Conservation (phyloP, 2,113 vertebrate species). For the Murina feae region DNA sequence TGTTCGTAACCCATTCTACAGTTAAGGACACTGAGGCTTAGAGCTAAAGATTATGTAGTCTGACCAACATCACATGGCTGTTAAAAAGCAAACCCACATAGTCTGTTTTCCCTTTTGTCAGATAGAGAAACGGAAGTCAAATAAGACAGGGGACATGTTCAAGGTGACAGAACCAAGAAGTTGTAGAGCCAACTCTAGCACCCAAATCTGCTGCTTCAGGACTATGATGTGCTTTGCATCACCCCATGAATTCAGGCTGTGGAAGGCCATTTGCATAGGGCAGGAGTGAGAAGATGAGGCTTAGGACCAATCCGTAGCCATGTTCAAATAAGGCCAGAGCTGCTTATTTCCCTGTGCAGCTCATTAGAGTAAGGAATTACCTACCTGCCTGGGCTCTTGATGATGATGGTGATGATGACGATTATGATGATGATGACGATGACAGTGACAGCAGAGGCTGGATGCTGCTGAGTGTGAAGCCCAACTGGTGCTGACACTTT, state of each 20-base stretch:
- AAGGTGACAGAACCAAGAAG: not conserved
- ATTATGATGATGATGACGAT: not conserved
- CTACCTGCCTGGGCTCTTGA: not conserved
- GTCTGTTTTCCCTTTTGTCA: not conserved
- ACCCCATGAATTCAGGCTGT: not conserved
- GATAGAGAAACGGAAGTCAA: not conserved
- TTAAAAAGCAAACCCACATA: not conserved
- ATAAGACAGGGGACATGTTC: not conserved
- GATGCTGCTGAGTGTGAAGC: not conserved
- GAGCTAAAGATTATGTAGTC: not conserved
- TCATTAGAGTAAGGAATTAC: not conserved
- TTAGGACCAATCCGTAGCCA: not conserved
- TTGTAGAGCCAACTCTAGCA: not conserved
- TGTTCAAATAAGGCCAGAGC: not conserved
- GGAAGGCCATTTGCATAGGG: not conserved
- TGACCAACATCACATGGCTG: not conserved
- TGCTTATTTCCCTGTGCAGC: conserved; percentile 12
- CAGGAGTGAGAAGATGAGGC: conserved; percentile 37
- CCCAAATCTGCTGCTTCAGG: not conserved
- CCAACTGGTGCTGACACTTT: not conserved
- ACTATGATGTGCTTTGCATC: not conserved
- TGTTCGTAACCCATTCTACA: not conserved
- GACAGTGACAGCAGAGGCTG: not conserved
- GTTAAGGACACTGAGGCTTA: not conserved
- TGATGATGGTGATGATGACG: not conserved